Conservation (phyloP, 2,113 vertebrate genomes). For the Phyllostomus hastatus region DNA sequence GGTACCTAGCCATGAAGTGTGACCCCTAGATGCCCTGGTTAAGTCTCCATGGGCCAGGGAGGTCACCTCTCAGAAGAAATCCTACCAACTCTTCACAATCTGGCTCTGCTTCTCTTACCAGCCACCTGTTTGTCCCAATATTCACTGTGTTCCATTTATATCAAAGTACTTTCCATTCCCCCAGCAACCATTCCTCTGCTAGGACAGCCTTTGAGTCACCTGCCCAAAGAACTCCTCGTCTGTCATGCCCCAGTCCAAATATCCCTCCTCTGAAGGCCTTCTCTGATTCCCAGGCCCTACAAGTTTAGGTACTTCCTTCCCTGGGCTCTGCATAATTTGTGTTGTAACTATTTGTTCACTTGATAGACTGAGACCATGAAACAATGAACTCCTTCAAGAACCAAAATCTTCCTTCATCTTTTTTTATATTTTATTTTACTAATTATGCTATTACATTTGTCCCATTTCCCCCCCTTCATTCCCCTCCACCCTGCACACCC, state of each 20-base stretch:
- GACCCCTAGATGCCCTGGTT: neutral
- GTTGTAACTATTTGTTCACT: neutral
- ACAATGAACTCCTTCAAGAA: neutral
- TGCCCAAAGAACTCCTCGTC: neutral
- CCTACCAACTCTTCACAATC: neutral
- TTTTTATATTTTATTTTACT: too few species aligned
- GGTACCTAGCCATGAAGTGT: neutral
- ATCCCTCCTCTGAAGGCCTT: neutral
- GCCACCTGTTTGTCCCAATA: neutral
- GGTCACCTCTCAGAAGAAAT: neutral
- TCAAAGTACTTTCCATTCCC: neutral
- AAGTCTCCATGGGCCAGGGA: neutral
- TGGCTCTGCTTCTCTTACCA: neutral
- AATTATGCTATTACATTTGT: too few species aligned
- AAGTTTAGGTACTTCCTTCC: neutral
- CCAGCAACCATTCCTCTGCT: neutral
- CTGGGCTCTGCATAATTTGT: neutral
- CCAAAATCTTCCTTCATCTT: too few species aligned
- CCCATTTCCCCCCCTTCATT: too few species aligned
- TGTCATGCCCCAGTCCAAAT: rapidly evolving
- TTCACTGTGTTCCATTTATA: neutral
- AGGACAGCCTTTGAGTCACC: neutral
- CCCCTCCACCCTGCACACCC: too few species aligned
- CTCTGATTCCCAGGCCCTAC: neutral
- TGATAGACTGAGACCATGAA: neutral